These are phyloP conservation scores for Gymnosoma rotundatum DNA, from an alignment of 2,888 invertebrate genomes.

Conservation along the genomic window DNA sequence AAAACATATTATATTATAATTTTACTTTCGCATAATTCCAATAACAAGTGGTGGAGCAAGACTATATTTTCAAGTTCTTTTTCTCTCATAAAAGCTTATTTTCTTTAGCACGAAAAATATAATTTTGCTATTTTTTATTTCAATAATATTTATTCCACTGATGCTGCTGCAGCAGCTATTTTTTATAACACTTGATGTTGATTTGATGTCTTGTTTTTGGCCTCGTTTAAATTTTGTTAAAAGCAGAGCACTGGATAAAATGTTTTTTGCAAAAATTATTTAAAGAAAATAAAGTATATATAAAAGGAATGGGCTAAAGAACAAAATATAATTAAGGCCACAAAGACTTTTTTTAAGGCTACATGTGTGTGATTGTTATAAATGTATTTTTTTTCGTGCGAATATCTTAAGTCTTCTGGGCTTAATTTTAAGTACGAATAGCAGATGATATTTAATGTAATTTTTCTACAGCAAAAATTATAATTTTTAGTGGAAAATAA, in stretches of 20 bases:
- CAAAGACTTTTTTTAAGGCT: slow-evolving; percentile 73
- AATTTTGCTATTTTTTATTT: neutral
- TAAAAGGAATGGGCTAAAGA: slow-evolving; percentile 16
- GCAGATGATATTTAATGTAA: slow-evolving; percentile 27
- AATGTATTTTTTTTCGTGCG: slow-evolving; percentile 14
- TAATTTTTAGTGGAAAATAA: no score
- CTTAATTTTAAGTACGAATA: slow-evolving; percentile 39
- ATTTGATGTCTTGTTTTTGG: slow-evolving; percentile 63
- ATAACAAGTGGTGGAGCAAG: no score
- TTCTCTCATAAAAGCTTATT: neutral
- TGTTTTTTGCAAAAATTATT: slow-evolving; percentile 28
- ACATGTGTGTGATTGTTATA: slow-evolving; percentile 57
- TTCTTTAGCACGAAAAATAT: no score
- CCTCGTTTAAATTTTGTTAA: slow-evolving; percentile 51
- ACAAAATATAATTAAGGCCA: slow-evolving; percentile 75
- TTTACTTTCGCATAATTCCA: no score
- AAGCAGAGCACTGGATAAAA: slow-evolving; percentile 10
- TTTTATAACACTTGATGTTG: slow-evolving; percentile 48
- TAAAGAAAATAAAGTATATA: slow-evolving; percentile 37
- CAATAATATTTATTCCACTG: slow-evolving; percentile 20
- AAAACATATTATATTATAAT: no score
- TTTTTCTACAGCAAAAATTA: no score
- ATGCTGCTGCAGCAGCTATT: slow-evolving; percentile 1
- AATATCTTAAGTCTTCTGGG: slow-evolving; percentile 34
- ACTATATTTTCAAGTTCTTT: no score